Percentiles rank a stretch among this genome's conserved stretches.
phyloP scores from a whole-genome alignment of 2,888 invertebrate genomes.

The Tinea trinotella region DNA sequence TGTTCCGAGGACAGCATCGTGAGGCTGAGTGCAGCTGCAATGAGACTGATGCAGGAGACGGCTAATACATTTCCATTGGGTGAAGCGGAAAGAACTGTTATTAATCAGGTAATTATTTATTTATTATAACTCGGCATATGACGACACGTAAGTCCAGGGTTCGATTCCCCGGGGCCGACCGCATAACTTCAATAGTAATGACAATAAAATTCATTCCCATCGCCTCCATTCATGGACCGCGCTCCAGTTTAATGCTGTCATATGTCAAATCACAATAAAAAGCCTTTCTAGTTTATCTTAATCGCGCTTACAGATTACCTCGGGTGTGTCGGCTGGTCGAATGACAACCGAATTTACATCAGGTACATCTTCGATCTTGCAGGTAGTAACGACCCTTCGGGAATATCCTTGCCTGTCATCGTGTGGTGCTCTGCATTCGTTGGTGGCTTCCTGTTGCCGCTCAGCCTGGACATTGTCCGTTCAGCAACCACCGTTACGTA shows the following conservation, averaged over 20 bases:
- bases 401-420: slow-evolving; percentile 92
- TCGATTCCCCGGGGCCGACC: too few species aligned
- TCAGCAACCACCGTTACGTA: slow-evolving; percentile 76
- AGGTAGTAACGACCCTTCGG: slow-evolving; percentile 90
- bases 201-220: too few species aligned
- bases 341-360: too few species aligned
- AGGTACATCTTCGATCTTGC: slow-evolving; percentile 35
- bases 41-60: slow-evolving; percentile 77
- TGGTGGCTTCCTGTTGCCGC: slow-evolving; percentile 85
- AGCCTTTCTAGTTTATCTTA: too few species aligned
- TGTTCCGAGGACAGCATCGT: slow-evolving; percentile 45
- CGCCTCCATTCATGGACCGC: too few species aligned
- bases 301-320: too few species aligned
- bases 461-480: slow-evolving; percentile 91
- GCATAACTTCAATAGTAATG: too few species aligned
- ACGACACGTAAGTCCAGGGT: too few species aligned
- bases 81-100: slow-evolving; percentile 78
- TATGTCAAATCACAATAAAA: too few species aligned
- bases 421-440: slow-evolving; percentile 83
- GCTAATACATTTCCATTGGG: slow-evolving; percentile 79
- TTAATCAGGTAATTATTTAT: slow-evolving; percentile 74
- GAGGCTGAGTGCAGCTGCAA: slow-evolving; percentile 72
- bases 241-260: too few species aligned
- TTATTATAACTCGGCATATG: too few species aligned
- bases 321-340: too few species aligned